These are phyloP conservation scores for Ectobius pallidus DNA, from an alignment of 2,888 invertebrate species.

Conservation along the genomic window DNA sequence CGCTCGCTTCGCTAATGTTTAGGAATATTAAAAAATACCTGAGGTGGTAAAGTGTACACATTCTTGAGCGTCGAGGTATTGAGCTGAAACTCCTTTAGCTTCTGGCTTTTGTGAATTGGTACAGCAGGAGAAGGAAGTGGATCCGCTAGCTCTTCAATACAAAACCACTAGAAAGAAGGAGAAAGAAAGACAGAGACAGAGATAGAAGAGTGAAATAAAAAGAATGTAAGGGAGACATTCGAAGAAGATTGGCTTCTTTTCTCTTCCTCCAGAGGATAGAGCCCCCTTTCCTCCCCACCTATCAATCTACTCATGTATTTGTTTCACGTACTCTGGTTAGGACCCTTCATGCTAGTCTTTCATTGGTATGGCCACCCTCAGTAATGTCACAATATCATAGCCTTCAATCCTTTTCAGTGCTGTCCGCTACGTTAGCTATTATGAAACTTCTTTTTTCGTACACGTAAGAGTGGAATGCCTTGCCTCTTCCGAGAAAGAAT, in stretches of 20 bases:
- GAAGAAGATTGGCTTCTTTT: conserved; percentile 5
- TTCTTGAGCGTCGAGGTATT: too few relatives aligned
- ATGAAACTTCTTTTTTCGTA: neutral
- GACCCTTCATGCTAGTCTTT: conserved; percentile 8
- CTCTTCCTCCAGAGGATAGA: neutral
- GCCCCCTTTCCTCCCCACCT: neutral
- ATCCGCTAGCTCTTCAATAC: neutral
- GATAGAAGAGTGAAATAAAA: neutral
- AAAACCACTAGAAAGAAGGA: neutral
- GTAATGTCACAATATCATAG: neutral
- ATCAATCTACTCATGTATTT: conserved; percentile 20
- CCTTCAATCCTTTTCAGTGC: too few relatives aligned
- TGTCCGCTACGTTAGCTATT: neutral
- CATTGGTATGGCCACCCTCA: neutral
- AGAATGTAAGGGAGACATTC: neutral
- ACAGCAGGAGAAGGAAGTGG: neutral
- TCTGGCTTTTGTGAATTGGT: neutral
- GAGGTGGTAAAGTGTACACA: too few relatives aligned
- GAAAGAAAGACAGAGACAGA: neutral
- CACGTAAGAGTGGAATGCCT: neutral
- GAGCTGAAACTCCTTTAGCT: too few relatives aligned
- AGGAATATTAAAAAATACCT: too few relatives aligned
- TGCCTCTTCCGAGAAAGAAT: neutral
- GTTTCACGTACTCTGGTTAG: conserved; percentile 24
- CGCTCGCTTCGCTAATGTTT: too few relatives aligned